Conservation (phyloP, 2,888 invertebrate species). For the Andrena marginata region DNA sequence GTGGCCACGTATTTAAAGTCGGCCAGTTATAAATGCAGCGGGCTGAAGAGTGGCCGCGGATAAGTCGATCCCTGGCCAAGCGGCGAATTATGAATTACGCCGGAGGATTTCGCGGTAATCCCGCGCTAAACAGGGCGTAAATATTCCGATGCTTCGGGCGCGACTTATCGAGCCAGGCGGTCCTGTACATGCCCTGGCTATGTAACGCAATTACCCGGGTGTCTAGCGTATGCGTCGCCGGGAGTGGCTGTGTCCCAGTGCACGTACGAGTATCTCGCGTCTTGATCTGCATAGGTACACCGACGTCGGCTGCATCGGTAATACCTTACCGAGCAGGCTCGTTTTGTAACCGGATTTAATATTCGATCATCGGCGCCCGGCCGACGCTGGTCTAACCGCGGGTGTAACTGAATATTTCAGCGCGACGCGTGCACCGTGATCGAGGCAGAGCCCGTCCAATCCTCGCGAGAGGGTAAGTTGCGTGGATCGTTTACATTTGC, state of each 20-base stretch:
- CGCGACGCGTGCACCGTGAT: background rate
- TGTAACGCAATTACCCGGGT: conserved; percentile 51
- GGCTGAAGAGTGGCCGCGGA: conserved; percentile 3
- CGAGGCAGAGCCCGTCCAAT: background rate
- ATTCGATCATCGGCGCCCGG: conserved; percentile 37
- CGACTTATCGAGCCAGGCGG: conserved; percentile 47
- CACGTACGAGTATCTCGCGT: conserved; percentile 25
- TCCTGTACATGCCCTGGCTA: conserved; percentile 25
- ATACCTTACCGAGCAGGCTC: conserved; percentile 23
- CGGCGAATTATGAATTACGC: conserved; percentile 32
- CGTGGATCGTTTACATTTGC: background rate
- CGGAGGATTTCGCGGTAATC: conserved; percentile 32
- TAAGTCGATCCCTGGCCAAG: conserved; percentile 13
- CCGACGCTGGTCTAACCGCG: conserved; percentile 22
- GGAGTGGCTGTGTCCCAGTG: background rate
- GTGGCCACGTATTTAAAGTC: conserved; percentile 14
- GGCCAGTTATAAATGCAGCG: background rate
- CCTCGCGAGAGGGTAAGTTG: conserved; percentile 14
- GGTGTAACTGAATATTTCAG: conserved; percentile 25
- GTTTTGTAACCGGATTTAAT: conserved; percentile 50
- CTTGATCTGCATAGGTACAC: conserved; percentile 35
- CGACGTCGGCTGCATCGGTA: conserved; percentile 33
- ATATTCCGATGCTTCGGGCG: conserved; percentile 45
- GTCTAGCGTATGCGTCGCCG: conserved; percentile 8
- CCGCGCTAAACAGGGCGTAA: conserved; percentile 46